Conservation (phyloP, 1,140 invertebrate genomes). For the roundworm (Caenorhabditis elegans) region DNA sequence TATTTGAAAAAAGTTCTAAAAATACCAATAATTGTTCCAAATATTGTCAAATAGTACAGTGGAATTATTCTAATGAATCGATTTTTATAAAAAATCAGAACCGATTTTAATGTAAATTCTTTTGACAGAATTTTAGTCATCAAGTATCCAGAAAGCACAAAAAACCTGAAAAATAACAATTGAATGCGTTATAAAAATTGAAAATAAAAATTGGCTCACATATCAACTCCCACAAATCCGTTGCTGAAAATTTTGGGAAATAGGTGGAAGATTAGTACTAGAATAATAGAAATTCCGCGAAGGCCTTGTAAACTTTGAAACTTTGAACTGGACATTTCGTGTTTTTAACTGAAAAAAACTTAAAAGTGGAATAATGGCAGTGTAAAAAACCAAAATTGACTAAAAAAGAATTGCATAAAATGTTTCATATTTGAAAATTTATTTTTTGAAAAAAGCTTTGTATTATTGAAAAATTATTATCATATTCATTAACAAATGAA, state of each 20-base stretch:
- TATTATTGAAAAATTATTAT: too few species aligned
- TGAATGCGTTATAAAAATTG: not conserved
- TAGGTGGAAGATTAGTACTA: conserved; percentile 23
- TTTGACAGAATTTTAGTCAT: not conserved
- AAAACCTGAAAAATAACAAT: not conserved
- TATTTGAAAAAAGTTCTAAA: too few species aligned
- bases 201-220: not conserved
- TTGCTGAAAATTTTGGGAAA: conserved; percentile 26
- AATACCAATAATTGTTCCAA: not conserved
- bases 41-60: not conserved
- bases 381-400: too few species aligned
- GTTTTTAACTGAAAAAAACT: not conserved
- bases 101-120: not conserved
- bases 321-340: not conserved
- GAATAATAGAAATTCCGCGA: not conserved
- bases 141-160: conserved; percentile 29
- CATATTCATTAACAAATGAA: too few species aligned
- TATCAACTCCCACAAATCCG: conserved; percentile 36
- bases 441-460: too few species aligned
- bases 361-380: too few species aligned
- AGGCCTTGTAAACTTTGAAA: conserved; percentile 17
- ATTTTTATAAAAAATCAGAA: conserved; percentile 18
- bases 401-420: too few species aligned
- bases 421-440: too few species aligned
- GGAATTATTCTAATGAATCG: not conserved